Percentiles rank a stretch among this genome's conserved stretches.
Evolutionary conservation across 2,113 vertebrate genomes (phyloP).

Genomic region (Rhinopomastus cyanomelas): DNA sequence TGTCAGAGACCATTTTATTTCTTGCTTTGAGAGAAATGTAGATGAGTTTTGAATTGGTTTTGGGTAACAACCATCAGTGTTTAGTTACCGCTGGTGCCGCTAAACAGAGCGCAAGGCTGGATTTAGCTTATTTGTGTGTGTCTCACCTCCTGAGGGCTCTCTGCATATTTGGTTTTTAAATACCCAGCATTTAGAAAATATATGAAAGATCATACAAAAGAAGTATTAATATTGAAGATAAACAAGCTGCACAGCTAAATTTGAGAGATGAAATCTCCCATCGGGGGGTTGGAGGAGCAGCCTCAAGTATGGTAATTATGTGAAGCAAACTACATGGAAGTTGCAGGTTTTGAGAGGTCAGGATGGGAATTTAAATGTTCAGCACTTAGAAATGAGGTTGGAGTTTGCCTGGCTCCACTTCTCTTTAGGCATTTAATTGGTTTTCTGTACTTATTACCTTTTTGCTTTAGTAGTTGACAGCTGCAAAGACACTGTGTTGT

Average conservation of each 20-base stretch:
- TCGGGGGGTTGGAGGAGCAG: not conserved
- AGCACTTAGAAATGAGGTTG: not conserved
- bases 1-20: not conserved
- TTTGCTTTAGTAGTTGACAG: not conserved
- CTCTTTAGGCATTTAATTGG: not conserved
- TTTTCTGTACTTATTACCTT: not conserved
- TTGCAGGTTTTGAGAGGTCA: not conserved
- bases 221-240: not conserved
- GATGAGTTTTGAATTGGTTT: not conserved
- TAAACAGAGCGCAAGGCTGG: not conserved
- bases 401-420: not conserved
- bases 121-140: not conserved
- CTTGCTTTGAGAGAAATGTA: not conserved
- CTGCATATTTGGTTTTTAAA: not conserved
- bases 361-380: not conserved
- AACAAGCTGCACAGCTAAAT: not conserved
- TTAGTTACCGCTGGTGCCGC: not conserved
- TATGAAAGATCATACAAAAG: not conserved
- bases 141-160: not conserved
- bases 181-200: not conserved
- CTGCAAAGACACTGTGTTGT: not conserved
- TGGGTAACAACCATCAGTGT: not conserved
- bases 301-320: not conserved
- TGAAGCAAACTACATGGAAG: not conserved
- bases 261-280: not conserved